Evolutionary conservation across 2,888 invertebrate species (phyloP).

Genomic region (Microchrysa polita): DNA sequence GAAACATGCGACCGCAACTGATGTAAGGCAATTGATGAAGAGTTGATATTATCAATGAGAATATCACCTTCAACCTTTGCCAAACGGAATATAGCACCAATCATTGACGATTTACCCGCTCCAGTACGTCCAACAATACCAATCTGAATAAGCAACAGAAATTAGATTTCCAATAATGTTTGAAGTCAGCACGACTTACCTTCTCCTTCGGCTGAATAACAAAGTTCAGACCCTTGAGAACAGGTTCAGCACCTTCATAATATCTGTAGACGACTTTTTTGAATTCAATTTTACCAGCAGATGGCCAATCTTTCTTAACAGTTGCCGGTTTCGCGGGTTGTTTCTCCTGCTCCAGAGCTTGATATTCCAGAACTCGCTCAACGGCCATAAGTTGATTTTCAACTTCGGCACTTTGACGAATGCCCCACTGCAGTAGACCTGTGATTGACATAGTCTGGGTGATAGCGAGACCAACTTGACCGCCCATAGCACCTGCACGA

Average conservation of each 20-base stretch:
- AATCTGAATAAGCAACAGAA: conserved; percentile 61
- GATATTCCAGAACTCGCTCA: conserved; percentile 78
- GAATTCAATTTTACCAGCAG: conserved; percentile 66
- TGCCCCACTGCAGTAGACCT: conserved; percentile 74
- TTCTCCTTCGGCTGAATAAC: conserved; percentile 67
- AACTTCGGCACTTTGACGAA: conserved; percentile 78
- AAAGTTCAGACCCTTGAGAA: conserved; percentile 75
- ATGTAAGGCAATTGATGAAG: conserved; percentile 69
- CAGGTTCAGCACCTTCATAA: conserved; percentile 81
- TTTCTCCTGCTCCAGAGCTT: conserved; percentile 58
- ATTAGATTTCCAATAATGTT: neutral
- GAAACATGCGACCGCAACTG: conserved; percentile 71
- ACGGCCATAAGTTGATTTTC: conserved; percentile 75
- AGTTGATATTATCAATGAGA: conserved; percentile 73
- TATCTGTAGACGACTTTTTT: conserved; percentile 71
- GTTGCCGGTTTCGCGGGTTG: conserved; percentile 57
- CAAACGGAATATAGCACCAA: conserved; percentile 68
- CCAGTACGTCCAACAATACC: conserved; percentile 74
- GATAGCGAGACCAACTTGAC: conserved; percentile 67
- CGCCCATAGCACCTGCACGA: conserved; percentile 56
- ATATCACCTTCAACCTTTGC: conserved; percentile 74
- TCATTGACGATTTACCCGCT: conserved; percentile 79
- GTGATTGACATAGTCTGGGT: conserved; percentile 66
- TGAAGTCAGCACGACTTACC: too few relatives aligned
- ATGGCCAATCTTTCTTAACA: conserved; percentile 65